Conservation (phyloP, 2,888 invertebrate genomes). For the Megaustenia siamemsis region DNA sequence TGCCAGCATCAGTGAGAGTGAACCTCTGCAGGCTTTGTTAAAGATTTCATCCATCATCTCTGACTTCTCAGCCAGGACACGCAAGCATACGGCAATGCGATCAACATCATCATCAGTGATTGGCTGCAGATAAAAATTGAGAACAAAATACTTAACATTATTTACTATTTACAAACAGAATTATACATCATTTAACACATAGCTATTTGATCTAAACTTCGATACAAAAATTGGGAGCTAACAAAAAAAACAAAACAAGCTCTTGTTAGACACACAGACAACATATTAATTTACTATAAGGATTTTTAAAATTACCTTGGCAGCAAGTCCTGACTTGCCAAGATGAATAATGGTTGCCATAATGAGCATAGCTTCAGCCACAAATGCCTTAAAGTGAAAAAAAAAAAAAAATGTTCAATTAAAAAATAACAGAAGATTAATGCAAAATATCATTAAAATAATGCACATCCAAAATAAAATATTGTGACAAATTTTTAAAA, state of each 20-base stretch:
- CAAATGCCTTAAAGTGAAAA: slow-evolving; percentile 72
- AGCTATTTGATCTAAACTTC: background rate
- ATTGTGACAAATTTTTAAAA: background rate
- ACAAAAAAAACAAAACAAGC: too few relatives aligned
- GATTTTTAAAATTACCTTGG: slow-evolving; percentile 74
- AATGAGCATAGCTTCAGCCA: slow-evolving; percentile 91
- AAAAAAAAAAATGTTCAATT: background rate
- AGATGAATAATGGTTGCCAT: slow-evolving; percentile 89
- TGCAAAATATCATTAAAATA: background rate
- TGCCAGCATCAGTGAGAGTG: slow-evolving; percentile 90
- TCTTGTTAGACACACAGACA: too few relatives aligned
- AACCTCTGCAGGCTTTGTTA: slow-evolving; percentile 87
- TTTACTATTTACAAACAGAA: background rate
- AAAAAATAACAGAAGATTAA: too few relatives aligned
- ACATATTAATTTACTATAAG: too few relatives aligned
- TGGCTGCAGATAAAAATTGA: slow-evolving; percentile 82
- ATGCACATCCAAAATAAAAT: background rate
- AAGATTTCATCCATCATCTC: slow-evolving; percentile 87
- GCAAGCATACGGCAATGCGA: slow-evolving; percentile 90
- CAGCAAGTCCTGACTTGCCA: slow-evolving; percentile 86
- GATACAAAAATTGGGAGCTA: background rate
- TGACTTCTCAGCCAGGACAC: slow-evolving; percentile 82
- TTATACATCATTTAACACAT: background rate
- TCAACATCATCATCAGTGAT: slow-evolving; percentile 95
- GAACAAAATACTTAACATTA: background rate